Percentiles rank a stretch among this genome's conserved stretches.
Conservation (phyloP, 2,888 invertebrate genomes). For the Heteromyza rotundicornis region DNA sequence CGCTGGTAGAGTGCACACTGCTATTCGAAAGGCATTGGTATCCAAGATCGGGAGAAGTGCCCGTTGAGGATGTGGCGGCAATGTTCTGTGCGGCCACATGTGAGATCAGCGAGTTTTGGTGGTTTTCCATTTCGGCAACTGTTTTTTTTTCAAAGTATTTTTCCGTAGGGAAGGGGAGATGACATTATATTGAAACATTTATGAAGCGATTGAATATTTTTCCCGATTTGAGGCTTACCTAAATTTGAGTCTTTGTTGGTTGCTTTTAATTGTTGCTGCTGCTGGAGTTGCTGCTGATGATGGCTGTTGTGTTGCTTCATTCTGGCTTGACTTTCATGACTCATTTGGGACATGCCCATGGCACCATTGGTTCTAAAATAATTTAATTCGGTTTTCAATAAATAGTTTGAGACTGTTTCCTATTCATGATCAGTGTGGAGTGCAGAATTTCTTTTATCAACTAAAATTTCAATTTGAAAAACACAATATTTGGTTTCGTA, state of each 20-base stretch:
- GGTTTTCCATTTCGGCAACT: slow-evolving; percentile 43
- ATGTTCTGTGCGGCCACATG: slow-evolving; percentile 30
- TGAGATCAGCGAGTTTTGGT: slow-evolving; percentile 39
- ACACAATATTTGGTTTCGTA: no score
- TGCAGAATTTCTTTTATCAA: no score
- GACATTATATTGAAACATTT: no score
- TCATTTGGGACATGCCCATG: slow-evolving; percentile 56
- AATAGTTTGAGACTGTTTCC: no score
- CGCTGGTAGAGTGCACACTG: slow-evolving; percentile 21
- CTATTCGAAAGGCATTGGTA: slow-evolving; percentile 41
- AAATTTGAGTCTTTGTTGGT: slow-evolving; percentile 37
- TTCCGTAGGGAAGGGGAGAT: no score
- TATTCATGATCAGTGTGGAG: no score
- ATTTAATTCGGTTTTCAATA: no score
- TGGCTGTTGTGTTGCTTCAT: slow-evolving; percentile 53
- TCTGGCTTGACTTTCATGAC: slow-evolving; percentile 59
- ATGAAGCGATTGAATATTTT: background rate
- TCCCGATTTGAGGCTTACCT: slow-evolving; percentile 33
- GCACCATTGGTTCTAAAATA: slow-evolving; percentile 39
- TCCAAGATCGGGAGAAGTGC: slow-evolving; percentile 55
- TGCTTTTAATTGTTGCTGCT: slow-evolving; percentile 32
- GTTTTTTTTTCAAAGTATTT: no score
- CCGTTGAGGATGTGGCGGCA: slow-evolving; percentile 45
- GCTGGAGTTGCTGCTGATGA: slow-evolving; percentile 42
- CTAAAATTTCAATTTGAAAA: no score